These are phyloP conservation scores for Sebastes diaconus DNA, from an alignment of 2,797 vertebrate genomes.

Conservation along the genomic window DNA sequence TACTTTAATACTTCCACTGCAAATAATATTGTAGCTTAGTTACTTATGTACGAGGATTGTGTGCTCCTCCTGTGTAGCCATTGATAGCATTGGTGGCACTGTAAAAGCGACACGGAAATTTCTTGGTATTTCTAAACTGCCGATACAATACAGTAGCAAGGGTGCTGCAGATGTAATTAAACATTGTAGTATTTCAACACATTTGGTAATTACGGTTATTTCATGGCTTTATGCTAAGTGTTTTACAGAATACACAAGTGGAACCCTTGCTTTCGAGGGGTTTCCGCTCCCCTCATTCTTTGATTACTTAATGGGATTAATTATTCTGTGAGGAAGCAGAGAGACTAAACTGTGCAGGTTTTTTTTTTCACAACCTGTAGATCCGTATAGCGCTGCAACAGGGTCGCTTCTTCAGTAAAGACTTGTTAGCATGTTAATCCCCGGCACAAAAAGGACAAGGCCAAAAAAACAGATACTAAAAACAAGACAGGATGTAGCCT, in stretches of 20 bases:
- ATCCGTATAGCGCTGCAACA: constrained; percentile 33
- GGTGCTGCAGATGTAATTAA: not conserved
- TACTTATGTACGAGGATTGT: not conserved
- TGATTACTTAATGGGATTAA: constrained; percentile 70
- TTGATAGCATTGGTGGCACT: not conserved
- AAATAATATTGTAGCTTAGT: not conserved
- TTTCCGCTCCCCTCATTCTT: constrained; percentile 31
- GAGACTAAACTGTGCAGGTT: constrained; percentile 21
- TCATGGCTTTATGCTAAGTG: constrained; percentile 11
- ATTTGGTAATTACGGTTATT: constrained; percentile 11
- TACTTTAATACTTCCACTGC: not conserved
- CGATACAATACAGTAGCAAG: not conserved
- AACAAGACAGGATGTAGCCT: constrained; percentile 66
- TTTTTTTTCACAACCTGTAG: constrained; percentile 10
- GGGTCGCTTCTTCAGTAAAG: constrained; percentile 18
- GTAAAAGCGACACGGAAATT: not conserved
- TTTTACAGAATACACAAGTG: constrained; percentile 20
- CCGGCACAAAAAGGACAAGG: constrained; percentile 39
- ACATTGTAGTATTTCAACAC: constrained; percentile 6
- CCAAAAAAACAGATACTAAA: constrained; percentile 52
- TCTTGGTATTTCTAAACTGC: not conserved
- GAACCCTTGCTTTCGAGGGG: constrained; percentile 10
- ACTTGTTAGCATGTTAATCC: constrained; percentile 54
- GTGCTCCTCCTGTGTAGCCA: not conserved
- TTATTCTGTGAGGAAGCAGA: constrained; percentile 47